Conservation (phyloP, 2,113 vertebrate species). For the Callaeas wilsoni region DNA sequence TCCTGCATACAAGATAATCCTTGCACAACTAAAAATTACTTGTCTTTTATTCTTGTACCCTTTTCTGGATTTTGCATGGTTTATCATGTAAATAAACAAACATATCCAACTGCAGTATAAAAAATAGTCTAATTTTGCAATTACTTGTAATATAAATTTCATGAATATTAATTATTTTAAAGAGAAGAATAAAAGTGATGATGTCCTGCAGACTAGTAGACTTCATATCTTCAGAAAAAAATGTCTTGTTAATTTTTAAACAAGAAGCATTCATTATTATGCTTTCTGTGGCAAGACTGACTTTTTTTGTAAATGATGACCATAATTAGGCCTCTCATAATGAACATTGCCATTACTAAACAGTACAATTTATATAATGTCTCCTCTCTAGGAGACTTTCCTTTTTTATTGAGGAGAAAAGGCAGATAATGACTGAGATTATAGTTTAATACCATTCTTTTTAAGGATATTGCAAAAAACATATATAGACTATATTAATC, state of each 20-base stretch:
- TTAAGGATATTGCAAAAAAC: neutral
- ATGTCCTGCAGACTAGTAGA: neutral
- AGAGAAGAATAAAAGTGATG: conserved; percentile 46
- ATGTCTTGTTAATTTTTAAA: conserved; percentile 70
- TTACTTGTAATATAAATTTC: conserved; percentile 60
- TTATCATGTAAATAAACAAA: conserved; percentile 57
- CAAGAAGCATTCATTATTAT: conserved; percentile 69
- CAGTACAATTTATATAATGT: conserved; percentile 66
- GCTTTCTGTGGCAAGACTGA: conserved; percentile 63
- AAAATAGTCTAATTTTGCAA: conserved; percentile 13
- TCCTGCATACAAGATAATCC: neutral
- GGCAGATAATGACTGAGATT: conserved; percentile 31
- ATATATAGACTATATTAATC: neutral
- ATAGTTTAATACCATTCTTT: conserved; percentile 5
- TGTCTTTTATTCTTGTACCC: neutral
- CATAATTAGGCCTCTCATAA: conserved; percentile 73
- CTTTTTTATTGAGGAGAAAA: conserved; percentile 61
- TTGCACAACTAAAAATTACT: neutral
- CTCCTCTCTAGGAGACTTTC: conserved; percentile 50
- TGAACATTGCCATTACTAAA: conserved; percentile 72
- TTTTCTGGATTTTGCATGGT: neutral
- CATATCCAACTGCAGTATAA: neutral
- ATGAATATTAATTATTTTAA: conserved; percentile 66
- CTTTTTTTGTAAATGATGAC: conserved; percentile 68
- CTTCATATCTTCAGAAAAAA: conserved; percentile 47